These are phyloP conservation scores for Conchocele bisecta DNA, from an alignment of 2,888 invertebrate species.

Conservation along the genomic window DNA sequence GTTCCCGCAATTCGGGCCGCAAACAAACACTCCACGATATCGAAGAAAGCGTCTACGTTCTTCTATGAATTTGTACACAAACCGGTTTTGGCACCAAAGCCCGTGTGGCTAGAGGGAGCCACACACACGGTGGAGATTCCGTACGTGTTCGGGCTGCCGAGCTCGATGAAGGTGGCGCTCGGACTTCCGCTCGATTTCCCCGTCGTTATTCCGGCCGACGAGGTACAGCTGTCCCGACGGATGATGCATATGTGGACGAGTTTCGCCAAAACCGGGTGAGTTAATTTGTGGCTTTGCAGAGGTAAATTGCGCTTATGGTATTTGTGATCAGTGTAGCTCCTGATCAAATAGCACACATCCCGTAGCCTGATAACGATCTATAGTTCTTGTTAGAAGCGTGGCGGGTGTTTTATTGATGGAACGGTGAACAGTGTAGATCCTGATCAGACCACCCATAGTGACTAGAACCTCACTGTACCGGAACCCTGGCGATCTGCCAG, in stretches of 20 bases:
- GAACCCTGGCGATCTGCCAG: too few species aligned
- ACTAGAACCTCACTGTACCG: too few species aligned
- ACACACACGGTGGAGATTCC: constrained; percentile 78
- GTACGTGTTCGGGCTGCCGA: constrained; percentile 71
- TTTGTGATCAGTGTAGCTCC: too few species aligned
- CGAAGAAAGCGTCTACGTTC: constrained; percentile 53
- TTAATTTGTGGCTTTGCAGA: too few species aligned
- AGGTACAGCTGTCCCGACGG: constrained; percentile 90
- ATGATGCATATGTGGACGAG: constrained; percentile 98
- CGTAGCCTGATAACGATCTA: too few species aligned
- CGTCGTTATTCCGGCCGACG: constrained; percentile 89
- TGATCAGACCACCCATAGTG: too few species aligned
- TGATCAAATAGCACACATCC: too few species aligned
- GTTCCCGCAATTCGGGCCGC: constrained; percentile 96
- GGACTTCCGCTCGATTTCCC: constrained; percentile 79
- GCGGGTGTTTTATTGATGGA: too few species aligned
- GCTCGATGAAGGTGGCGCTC: constrained; percentile 29
- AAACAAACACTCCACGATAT: constrained; percentile 81
- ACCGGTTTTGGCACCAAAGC: constrained; percentile 63
- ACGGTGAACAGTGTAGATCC: too few species aligned
- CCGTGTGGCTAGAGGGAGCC: constrained; percentile 73
- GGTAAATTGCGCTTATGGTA: too few species aligned
- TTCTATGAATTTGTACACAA: constrained; percentile 63
- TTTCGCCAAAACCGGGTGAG: constrained; percentile 95
- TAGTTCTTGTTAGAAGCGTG: too few species aligned